Base-by-base conservation (phyloP, 2,113 vertebrate genomes). In the Origma solitaria region DNA sequence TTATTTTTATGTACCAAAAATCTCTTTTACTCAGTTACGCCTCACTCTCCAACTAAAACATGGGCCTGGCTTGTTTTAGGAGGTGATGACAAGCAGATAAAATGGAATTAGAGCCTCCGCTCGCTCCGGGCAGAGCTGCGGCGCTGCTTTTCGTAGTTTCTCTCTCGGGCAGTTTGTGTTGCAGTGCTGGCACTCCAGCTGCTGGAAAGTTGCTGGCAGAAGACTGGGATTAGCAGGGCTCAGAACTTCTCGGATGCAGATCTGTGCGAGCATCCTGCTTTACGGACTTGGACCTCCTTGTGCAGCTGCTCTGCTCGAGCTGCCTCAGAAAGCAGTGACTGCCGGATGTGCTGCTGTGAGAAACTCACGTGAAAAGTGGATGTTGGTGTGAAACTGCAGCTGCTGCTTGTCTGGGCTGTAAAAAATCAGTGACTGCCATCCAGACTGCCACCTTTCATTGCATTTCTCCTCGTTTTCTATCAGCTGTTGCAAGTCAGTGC, bases 21-120 rank as follows among this genome's bases (percentile, higher is more conserved):
- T 71, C 40, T 85, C 62, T 85, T 93, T 82, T 77, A 69, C 61
- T 18, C 79, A 19, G 37, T 82, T 90, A 64, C 0, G 1, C 75
- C 66, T 69, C 37, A 15, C 37, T 80, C 57, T 91, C 70, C 85
- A 65, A 45, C 75, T 62, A 53, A 88, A 86, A 82, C 85, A 38
- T 0, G 73, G 65, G 54, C 62, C 90, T 96, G 94, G 90, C 66
- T 90, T 93, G 88, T 92, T 95, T 96, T 86, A 90, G 82, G 88
- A 93, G 79, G 92, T 93, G 96, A 57, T 94, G 96, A 94, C 94
- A 96, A 77, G 94, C 58, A 94, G 95, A 94, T 93, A 88, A 95
- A 93, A 76, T 50, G 82, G 88, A 90, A 92, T 94, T 90, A 80
- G 87, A 95, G 88, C 70, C 78, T 82, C 47, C 0, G 1, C 72